A percentile compares a stretch with the other conserved stretches of the same genome.
These are phyloP conservation scores for Lasioglossum lativentre DNA, from an alignment of 2,888 invertebrate genomes.

Conservation along the genomic window DNA sequence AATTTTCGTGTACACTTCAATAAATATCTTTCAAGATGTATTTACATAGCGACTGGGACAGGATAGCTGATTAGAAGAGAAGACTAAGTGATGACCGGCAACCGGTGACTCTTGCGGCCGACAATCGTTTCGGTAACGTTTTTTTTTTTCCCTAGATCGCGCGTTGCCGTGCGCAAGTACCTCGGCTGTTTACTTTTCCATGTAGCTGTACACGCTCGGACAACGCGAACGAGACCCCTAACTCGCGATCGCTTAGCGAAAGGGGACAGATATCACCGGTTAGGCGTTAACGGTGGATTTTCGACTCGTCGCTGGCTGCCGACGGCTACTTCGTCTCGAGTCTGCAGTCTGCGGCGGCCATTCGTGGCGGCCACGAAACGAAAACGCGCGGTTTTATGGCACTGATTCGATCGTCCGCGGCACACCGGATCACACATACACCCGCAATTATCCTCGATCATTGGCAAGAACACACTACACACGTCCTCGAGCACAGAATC, in stretches of 20 bases:
- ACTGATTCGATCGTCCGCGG: slow-evolving; percentile 64
- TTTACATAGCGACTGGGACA: slow-evolving; percentile 77
- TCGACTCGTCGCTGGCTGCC: slow-evolving; percentile 34
- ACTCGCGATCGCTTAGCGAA: not conserved
- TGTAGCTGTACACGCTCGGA: not conserved
- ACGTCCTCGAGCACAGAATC: slow-evolving; percentile 22
- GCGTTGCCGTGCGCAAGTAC: not conserved
- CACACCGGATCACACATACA: slow-evolving; percentile 63
- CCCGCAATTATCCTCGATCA: slow-evolving; percentile 40
- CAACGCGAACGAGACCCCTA: not conserved
- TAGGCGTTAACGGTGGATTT: slow-evolving; percentile 37
- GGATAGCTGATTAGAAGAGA: slow-evolving; percentile 55
- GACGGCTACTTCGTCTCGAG: slow-evolving; percentile 51
- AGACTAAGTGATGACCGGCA: slow-evolving; percentile 44
- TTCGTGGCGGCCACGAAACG: slow-evolving; percentile 36
- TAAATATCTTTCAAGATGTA: slow-evolving; percentile 82
- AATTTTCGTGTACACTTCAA: slow-evolving; percentile 82
- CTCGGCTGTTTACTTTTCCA: too few species aligned
- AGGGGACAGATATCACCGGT: slow-evolving; percentile 38
- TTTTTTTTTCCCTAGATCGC: not conserved
- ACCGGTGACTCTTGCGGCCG: slow-evolving; percentile 47
- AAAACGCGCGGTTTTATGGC: slow-evolving; percentile 65
- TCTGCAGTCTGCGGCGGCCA: not conserved
- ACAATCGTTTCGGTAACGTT: slow-evolving; percentile 2
- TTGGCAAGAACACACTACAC: slow-evolving; percentile 60